Percentiles rank a stretch among this genome's conserved stretches.
Evolutionary conservation across 2,797 vertebrate species (phyloP).

Genomic region (Labroides dimidiatus): DNA sequence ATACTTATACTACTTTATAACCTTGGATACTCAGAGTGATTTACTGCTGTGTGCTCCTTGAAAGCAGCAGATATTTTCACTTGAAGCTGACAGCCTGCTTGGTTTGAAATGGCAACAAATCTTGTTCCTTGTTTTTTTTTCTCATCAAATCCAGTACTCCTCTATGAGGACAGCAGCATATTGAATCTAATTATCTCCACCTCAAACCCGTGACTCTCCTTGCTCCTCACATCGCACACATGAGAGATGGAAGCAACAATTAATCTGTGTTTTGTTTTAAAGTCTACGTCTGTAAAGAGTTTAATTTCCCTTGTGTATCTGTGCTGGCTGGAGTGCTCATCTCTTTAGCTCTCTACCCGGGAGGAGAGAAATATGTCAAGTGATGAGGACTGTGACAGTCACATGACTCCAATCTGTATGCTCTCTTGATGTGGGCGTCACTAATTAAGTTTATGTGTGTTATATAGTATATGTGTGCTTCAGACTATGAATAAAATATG

Average conservation of each 20-base stretch:
- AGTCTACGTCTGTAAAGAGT: slow-evolving; percentile 9
- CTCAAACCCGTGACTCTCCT: slow-evolving; percentile 32
- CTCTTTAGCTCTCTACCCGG: background rate
- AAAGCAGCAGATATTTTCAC: background rate
- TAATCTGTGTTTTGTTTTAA: background rate
- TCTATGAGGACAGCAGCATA: slow-evolving; percentile 10
- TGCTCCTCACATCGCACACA: slow-evolving; percentile 14
- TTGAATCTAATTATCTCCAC: slow-evolving; percentile 37
- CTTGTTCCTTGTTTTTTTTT: slow-evolving; percentile 21
- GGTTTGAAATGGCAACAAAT: slow-evolving; percentile 3
- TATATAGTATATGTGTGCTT: background rate
- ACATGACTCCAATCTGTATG: slow-evolving; percentile 27
- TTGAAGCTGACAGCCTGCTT: background rate
- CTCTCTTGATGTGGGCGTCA: slow-evolving; percentile 15
- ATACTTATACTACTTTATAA: background rate
- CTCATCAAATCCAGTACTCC: slow-evolving; percentile 24
- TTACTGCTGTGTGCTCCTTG: background rate
- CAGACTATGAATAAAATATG: background rate
- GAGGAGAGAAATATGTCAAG: slow-evolving; percentile 11
- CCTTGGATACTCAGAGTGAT: background rate
- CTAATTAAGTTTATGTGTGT: slow-evolving; percentile 7
- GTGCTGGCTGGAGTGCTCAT: slow-evolving; percentile 5
- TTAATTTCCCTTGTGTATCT: slow-evolving; percentile 13
- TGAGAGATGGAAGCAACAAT: slow-evolving; percentile 11
- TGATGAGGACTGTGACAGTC: slow-evolving; percentile 17